Evolutionary conservation across 2,888 invertebrate genomes (phyloP).

Genomic region (Octonoba sinensis): DNA sequence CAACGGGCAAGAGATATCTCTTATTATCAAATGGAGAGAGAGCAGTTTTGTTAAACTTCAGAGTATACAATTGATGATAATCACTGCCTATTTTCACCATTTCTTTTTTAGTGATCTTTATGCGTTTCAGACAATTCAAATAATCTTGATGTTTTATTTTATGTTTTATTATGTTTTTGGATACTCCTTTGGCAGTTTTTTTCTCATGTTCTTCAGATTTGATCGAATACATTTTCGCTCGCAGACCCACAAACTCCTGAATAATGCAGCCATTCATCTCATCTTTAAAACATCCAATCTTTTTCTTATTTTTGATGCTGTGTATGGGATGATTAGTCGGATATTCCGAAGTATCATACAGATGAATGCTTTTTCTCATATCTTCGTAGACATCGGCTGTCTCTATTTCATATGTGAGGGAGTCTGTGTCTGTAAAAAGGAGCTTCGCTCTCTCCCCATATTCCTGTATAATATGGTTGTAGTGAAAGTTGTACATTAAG

Average conservation of each 20-base stretch:
- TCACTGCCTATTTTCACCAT: too few relatives aligned
- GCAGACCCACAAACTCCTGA: not conserved
- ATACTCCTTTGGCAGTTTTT: not conserved
- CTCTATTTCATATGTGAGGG: not conserved
- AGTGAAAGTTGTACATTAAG: too few relatives aligned
- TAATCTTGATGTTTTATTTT: not conserved
- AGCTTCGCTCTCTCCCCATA: too few relatives aligned
- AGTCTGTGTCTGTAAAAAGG: too few relatives aligned
- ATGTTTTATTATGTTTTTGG: not conserved
- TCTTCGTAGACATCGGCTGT: not conserved
- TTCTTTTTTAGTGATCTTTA: too few relatives aligned
- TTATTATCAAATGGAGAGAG: too few relatives aligned
- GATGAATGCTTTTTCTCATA: not conserved
- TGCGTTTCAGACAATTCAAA: too few relatives aligned
- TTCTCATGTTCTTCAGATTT: not conserved
- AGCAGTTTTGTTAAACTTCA: too few relatives aligned
- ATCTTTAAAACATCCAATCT: slow-evolving; percentile 1
- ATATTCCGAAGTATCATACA: not conserved
- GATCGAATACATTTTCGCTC: not conserved
- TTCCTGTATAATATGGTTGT: too few relatives aligned
- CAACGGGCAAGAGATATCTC: too few relatives aligned
- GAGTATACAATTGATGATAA: too few relatives aligned
- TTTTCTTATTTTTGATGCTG: not conserved
- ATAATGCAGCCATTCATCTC: not conserved
- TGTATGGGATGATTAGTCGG: not conserved